Percentiles rank a stretch among this genome's conserved stretches.
These are phyloP conservation scores for Caranx ignobilis DNA, from an alignment of 2,113 vertebrate species.

Conservation along the genomic window DNA sequence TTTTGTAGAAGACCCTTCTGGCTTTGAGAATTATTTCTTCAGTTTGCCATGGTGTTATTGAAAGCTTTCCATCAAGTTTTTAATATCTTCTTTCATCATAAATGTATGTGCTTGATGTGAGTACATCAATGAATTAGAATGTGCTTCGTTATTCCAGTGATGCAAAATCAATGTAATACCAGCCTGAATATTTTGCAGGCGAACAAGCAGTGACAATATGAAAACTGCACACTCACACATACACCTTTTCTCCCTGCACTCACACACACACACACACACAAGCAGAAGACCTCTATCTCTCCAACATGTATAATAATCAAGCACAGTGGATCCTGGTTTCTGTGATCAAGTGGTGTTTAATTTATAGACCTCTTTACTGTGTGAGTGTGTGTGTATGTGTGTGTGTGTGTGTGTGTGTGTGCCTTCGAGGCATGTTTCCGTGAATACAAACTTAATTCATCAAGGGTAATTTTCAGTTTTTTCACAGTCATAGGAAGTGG, in stretches of 20 bases:
- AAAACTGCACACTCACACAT: constrained; percentile 9
- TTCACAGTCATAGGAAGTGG: constrained; percentile 25
- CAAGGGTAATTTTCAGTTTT: constrained; percentile 6
- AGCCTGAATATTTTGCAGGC: constrained; percentile 47
- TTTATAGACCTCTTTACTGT: constrained; percentile 5
- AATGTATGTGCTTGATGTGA: constrained; percentile 58
- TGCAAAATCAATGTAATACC: constrained; percentile 72
- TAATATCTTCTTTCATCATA: constrained; percentile 63
- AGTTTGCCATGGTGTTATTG: constrained; percentile 55
- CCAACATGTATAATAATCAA: constrained; percentile 20
- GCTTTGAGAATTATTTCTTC: constrained; percentile 61
- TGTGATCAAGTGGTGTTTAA: constrained; percentile 41
- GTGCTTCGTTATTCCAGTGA: constrained; percentile 55
- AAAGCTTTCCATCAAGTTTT: constrained; percentile 68
- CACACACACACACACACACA: neutral
- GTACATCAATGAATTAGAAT: constrained; percentile 51
- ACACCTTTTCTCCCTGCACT: neutral
- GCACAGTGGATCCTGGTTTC: neutral
- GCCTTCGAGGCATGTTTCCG: neutral
- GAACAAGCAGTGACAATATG: constrained; percentile 41
- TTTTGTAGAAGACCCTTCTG: constrained; percentile 42
- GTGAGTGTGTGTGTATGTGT: constrained; percentile 3
- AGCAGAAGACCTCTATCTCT: constrained; percentile 7
- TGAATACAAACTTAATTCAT: neutral
- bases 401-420: constrained; percentile 14